Evolutionary conservation across 1,140 invertebrate species (phyloP).

Genomic region (Megalonaias nervosa): DNA sequence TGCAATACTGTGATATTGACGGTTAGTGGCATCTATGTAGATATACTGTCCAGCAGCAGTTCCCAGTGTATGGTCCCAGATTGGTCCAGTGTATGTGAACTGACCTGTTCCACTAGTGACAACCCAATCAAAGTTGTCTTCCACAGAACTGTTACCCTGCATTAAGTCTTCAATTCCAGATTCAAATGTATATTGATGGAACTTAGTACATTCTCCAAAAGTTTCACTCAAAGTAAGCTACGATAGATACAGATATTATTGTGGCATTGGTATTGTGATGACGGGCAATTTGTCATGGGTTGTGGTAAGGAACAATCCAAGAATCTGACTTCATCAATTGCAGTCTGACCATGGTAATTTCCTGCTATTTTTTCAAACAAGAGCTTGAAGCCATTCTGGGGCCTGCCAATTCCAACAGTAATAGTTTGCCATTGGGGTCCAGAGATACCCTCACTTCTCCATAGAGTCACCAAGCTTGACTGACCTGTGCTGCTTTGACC

Average conservation of each 20-base stretch:
- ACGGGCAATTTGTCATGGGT: conserved; percentile 25
- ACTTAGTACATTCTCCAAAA: conserved; percentile 28
- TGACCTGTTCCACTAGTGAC: conserved; percentile 30
- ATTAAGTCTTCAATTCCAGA: conserved; percentile 39
- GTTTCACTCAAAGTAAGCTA: conserved; percentile 58
- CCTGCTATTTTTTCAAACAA: conserved; percentile 43
- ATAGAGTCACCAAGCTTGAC: conserved; percentile 27
- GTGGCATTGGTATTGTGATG: conserved; percentile 43
- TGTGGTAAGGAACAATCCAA: conserved; percentile 51
- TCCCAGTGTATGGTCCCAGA: conserved; percentile 56
- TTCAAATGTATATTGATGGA: conserved; percentile 54
- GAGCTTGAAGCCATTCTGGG: conserved; percentile 41
- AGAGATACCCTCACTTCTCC: conserved; percentile 25
- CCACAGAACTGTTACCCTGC: conserved; percentile 38
- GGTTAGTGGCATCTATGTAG: conserved; percentile 57
- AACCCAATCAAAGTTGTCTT: conserved; percentile 63
- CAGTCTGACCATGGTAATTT: conserved; percentile 55
- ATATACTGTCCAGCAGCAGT: conserved; percentile 63
- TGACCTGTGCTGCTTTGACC: conserved; percentile 16
- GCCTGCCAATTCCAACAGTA: conserved; percentile 49
- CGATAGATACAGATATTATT: conserved; percentile 54
- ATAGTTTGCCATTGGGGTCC: conserved; percentile 34
- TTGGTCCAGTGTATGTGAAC: conserved; percentile 46
- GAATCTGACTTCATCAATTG: conserved; percentile 64
- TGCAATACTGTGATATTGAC: conserved; percentile 72